A percentile compares a stretch with the other conserved stretches of the same genome.
Evolutionary conservation across 1,140 invertebrate genomes (phyloP).

Genomic region (Sweltsa coloradensis): DNA sequence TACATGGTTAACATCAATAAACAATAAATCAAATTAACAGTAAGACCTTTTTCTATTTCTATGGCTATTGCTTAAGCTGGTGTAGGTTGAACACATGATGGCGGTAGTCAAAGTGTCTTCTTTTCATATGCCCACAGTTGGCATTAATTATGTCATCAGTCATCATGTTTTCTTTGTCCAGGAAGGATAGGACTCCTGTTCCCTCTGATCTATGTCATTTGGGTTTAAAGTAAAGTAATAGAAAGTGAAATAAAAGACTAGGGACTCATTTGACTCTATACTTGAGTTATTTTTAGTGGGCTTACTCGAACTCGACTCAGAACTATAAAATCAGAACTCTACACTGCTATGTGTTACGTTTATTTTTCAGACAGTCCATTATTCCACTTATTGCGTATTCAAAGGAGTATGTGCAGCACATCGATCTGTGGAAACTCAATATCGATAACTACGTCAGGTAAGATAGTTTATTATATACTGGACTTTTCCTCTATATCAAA

Average conservation of each 20-base stretch:
- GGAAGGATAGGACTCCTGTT: not conserved
- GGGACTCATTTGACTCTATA: not conserved
- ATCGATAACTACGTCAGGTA: constrained; percentile 43
- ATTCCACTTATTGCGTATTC: constrained; percentile 48
- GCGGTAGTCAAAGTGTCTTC: too few species aligned
- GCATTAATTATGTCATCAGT: too few species aligned
- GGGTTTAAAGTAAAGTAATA: not conserved
- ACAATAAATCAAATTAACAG: too few species aligned
- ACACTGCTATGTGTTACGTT: constrained; percentile 34
- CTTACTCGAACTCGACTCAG: not conserved
- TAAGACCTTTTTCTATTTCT: too few species aligned
- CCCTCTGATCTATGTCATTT: too few species aligned
- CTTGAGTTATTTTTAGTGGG: not conserved
- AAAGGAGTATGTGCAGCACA: constrained; percentile 30
- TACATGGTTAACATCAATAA: too few species aligned
- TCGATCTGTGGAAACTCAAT: constrained; percentile 37
- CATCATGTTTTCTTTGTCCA: not conserved
- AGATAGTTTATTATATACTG: not conserved
- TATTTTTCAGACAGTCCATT: constrained; percentile 43
- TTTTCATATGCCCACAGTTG: too few species aligned
- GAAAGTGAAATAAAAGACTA: not conserved
- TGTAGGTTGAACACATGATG: too few species aligned
- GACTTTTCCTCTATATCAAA: too few species aligned
- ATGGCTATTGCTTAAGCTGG: too few species aligned
- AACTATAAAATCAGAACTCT: not conserved